Base-by-base conservation (phyloP, 2,113 vertebrate genomes). In the Garra rufa region DNA sequence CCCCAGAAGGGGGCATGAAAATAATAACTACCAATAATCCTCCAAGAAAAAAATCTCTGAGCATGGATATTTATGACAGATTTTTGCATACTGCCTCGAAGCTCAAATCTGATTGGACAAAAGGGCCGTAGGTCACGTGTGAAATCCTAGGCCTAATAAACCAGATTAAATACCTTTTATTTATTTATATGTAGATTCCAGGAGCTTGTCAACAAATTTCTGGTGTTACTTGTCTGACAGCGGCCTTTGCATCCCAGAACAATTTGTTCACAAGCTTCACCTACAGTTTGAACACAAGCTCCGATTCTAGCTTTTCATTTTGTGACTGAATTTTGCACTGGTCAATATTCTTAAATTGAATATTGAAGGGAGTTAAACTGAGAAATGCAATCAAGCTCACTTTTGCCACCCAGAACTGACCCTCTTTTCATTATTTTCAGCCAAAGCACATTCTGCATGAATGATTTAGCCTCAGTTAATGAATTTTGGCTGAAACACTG, bases 181-280 rank as follows among this genome's bases (percentile, higher is more conserved):
- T 79, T 63, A 50, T 28, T 74, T 80, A 69, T 86, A 78, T 76
- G 41, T 15, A 57, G 70, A 65, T 69, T 61, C 65, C 30, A 21
- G 26, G 11, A 83, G 82, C 55, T 48, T 6, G 17, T 73, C 52
- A 30, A 74, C n/a, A 46, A 4, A n/a, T 74, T 41, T 24, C 10
- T 24, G n/a, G 48, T 73, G 52, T 26, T 13, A 43, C 46, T 61
- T 21, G 1, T 26, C 52, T 61, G 52, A 15, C 3, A 63, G 50
- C 3, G 50, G 30, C 13, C 57, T 80, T 30, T 13, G 15, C 30
- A 43, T 30, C 77, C 59, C 77, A 67, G 21, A 48, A 48, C 77
- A 67, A 78, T 61, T 80, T 67, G 61, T 8, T 80, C 26, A 80
- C 34, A 48, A 78, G 14, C 14, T 26, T 61, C n/a, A 26, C 38